phyloP scores from a whole-genome alignment of 2,113 vertebrate species.

The Peucedramus taeniatus region DNA sequence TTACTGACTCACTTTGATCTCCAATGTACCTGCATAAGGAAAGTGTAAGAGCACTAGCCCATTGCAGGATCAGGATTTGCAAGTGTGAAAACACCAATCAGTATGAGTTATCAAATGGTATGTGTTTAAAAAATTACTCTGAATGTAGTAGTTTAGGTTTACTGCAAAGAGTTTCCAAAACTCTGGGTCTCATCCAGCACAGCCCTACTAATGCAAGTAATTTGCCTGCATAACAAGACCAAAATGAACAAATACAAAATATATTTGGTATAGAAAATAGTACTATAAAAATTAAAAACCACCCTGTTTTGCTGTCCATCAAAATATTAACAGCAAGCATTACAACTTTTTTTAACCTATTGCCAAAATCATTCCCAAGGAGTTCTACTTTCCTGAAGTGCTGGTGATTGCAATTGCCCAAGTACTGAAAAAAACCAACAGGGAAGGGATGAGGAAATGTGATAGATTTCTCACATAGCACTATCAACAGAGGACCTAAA shows the following conservation, averaged over 20 bases:
- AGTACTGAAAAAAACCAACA: neutral
- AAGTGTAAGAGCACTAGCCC: neutral
- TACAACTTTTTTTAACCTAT: constrained; percentile 47
- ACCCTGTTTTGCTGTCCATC: constrained; percentile 69
- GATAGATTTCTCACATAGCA: neutral
- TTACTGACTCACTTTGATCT: neutral
- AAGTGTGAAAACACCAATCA: neutral
- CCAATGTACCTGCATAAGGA: neutral
- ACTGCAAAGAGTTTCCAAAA: constrained; percentile 35
- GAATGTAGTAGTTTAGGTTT: neutral
- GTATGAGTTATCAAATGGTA: neutral
- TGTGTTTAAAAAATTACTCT: neutral
- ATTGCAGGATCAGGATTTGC: neutral
- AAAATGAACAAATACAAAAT: constrained; percentile 57
- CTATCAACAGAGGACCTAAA: neutral
- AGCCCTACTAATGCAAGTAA: neutral
- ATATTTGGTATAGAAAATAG: constrained; percentile 70
- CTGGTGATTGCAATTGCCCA: constrained; percentile 69
- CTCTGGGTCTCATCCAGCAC: neutral
- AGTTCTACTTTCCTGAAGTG: constrained; percentile 55
- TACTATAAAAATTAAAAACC: constrained; percentile 71
- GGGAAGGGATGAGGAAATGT: neutral
- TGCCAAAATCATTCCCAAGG: constrained; percentile 25
- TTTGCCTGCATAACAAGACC: neutral
- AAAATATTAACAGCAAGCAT: constrained; percentile 64